phyloP scores from a whole-genome alignment of 64 coral and sea anemone genomes.

The Pocillopora verrucosa region DNA sequence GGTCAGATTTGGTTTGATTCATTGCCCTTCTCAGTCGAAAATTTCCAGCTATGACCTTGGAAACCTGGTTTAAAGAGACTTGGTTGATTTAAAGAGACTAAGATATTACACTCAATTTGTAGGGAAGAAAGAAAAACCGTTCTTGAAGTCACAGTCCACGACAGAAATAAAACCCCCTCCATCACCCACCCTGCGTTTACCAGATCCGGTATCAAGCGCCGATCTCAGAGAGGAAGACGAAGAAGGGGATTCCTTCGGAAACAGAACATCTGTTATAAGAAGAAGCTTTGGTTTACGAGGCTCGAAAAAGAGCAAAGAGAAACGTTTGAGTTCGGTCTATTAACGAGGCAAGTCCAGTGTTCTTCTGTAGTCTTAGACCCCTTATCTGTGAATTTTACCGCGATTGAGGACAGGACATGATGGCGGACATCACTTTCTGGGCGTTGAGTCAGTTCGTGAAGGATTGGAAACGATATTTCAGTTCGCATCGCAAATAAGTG shows the following conservation, averaged over 20 bases:
- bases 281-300: constrained; percentile 91
- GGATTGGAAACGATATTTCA: not conserved
- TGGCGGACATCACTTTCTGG: no score
- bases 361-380: not conserved
- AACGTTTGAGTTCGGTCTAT: constrained; percentile 79
- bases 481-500: no score
- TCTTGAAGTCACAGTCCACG: constrained; percentile 18
- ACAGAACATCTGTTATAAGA: constrained; percentile 69
- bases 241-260: constrained; percentile 13
- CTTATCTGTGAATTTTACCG: not conserved
- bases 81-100: no score
- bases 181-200: constrained; percentile 70
- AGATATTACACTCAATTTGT: no score
- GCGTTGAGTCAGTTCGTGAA: not conserved
- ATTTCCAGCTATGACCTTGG: no score
- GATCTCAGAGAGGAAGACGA: constrained; percentile 66
- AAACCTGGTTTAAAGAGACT: no score
- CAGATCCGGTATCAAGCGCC: constrained; percentile 84
- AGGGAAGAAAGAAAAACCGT: constrained; percentile 66
- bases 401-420: not conserved
- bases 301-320: constrained; percentile 74
- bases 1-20: no score
- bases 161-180: constrained; percentile 60
- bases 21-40: no score
- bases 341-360: constrained; percentile 7